Percentiles rank a stretch among this genome's conserved stretches.
These are phyloP conservation scores for Coregonus ussuriensis DNA, from an alignment of 2,797 vertebrate species.

Conservation along the genomic window DNA sequence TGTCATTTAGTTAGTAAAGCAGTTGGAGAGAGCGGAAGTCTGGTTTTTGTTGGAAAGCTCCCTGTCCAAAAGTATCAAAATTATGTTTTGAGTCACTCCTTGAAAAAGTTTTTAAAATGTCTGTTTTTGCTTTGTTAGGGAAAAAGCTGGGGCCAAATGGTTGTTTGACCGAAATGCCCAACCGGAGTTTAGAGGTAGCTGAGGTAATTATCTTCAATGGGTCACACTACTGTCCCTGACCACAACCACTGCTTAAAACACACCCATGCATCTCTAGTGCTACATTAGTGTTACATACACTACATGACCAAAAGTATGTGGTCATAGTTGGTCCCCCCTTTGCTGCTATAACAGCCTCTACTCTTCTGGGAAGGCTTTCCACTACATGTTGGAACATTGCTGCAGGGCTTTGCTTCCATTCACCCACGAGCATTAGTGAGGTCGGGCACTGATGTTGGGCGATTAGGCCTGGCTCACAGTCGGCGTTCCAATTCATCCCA, in stretches of 20 bases:
- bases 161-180: not conserved
- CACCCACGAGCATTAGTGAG: too few species aligned
- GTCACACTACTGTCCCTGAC: not conserved
- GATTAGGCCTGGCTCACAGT: too few species aligned
- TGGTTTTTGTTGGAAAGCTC: not conserved
- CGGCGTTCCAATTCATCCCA: too few species aligned
- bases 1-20: not conserved
- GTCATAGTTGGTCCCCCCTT: too few species aligned
- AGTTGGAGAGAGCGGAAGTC: not conserved
- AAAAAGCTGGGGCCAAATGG: not conserved
- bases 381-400: too few species aligned
- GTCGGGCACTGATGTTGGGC: too few species aligned
- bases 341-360: too few species aligned
- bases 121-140: not conserved
- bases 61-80: not conserved
- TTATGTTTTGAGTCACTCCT: not conserved
- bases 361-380: too few species aligned
- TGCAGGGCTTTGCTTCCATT: too few species aligned
- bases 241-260: not conserved
- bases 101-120: not conserved
- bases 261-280: not conserved
- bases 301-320: too few species aligned
- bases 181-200: not conserved
- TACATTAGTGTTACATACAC: not conserved
- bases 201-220: not conserved